Conservation (phyloP, 37 sponge, comb jelly and placozoan genomes). For the Eunapius fragilis region DNA sequence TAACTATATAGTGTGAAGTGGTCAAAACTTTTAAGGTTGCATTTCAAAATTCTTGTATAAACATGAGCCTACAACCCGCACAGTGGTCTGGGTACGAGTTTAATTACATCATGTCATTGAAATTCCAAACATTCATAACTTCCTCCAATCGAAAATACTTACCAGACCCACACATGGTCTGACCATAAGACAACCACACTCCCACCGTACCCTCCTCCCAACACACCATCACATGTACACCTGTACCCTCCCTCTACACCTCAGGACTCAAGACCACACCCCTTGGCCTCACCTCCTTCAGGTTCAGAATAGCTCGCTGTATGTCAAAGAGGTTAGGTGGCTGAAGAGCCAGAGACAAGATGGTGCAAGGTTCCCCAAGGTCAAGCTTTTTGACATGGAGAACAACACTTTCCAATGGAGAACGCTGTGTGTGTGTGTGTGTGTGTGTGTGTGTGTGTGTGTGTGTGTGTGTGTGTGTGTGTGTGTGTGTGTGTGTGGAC, state of each 20-base stretch:
- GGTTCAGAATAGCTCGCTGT: conserved; percentile 78
- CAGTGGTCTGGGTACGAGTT: no score
- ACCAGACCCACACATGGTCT: no score
- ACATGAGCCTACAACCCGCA: no score
- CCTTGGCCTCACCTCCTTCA: conserved; percentile 79
- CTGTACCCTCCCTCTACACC: neutral
- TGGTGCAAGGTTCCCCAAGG: conserved; percentile 81
- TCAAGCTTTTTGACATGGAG: conserved; percentile 85
- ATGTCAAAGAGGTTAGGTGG: conserved; percentile 80
- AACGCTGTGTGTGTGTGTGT: conserved; percentile 43
- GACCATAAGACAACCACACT: no score
- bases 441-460: conserved; percentile 2
- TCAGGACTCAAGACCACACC: neutral
- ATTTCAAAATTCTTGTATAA: no score
- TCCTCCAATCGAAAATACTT: no score
- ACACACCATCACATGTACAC: neutral
- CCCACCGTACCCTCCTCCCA: no score
- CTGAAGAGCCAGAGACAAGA: conserved; percentile 83
- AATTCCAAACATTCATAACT: no score
- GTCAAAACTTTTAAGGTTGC: no score
- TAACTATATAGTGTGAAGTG: no score
- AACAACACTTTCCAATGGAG: conserved; percentile 81
- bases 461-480: neutral
- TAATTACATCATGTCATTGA: no score
- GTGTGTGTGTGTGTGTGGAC: neutral